phyloP scores from a whole-genome alignment of 2,888 invertebrate species.

The Yponomeuta plumbellus region DNA sequence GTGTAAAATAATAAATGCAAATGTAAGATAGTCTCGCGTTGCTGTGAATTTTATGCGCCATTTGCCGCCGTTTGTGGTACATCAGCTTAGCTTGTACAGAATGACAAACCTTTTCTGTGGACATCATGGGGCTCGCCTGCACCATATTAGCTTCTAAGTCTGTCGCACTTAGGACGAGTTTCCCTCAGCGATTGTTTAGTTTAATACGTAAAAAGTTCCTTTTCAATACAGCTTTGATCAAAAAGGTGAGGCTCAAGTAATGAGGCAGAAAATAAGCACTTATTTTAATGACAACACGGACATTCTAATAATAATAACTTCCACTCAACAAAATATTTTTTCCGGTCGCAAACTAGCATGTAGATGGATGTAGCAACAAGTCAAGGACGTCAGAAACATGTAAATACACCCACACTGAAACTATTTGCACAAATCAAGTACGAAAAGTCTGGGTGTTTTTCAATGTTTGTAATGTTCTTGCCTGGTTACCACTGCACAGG shows the following conservation, averaged over 20 bases:
- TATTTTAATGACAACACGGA: slow-evolving; percentile 30
- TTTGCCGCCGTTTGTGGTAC: slow-evolving; percentile 62
- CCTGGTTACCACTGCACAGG: too few relatives aligned
- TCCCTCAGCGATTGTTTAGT: slow-evolving; percentile 26
- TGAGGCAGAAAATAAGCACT: slow-evolving; percentile 45
- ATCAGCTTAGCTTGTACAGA: slow-evolving; percentile 64
- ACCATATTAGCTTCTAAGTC: slow-evolving; percentile 38
- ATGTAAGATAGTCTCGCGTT: slow-evolving; percentile 34
- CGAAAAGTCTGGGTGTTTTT: too few relatives aligned
- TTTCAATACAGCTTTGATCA: slow-evolving; percentile 42
- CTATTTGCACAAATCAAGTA: too few relatives aligned
- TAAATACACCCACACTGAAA: too few relatives aligned
- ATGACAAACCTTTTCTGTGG: slow-evolving; percentile 58
- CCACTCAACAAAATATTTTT: too few relatives aligned
- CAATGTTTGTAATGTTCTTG: too few relatives aligned
- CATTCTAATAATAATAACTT: slow-evolving; percentile 1
- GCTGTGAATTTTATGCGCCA: slow-evolving; percentile 65
- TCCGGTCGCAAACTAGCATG: too few relatives aligned
- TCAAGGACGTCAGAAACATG: too few relatives aligned
- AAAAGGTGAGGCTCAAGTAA: slow-evolving; percentile 45
- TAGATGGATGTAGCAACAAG: too few relatives aligned
- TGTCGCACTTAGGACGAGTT: slow-evolving; percentile 32
- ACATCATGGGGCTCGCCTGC: slow-evolving; percentile 28
- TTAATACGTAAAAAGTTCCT: slow-evolving; percentile 45
- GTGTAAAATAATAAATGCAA: not conserved